phyloP scores from a whole-genome alignment of 1,140 invertebrate species.

The Aplysia californica region DNA sequence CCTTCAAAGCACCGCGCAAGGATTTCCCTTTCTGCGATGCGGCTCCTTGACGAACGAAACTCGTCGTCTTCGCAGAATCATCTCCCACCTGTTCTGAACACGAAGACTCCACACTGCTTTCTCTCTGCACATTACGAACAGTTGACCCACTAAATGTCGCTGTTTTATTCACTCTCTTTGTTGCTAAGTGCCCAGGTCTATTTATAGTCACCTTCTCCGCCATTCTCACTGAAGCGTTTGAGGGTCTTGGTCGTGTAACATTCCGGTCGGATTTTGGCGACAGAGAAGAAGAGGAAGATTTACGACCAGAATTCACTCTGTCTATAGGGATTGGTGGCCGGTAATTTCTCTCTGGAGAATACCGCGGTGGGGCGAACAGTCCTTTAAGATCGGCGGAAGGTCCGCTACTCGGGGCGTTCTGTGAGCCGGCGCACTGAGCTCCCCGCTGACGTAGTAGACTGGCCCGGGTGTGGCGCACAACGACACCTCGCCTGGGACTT shows the following conservation, averaged over 20 bases:
- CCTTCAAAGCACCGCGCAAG: neutral
- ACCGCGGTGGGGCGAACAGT: neutral
- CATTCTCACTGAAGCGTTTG: neutral
- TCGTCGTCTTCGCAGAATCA: neutral
- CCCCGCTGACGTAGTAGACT: neutral
- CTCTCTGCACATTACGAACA: neutral
- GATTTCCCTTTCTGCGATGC: neutral
- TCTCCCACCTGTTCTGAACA: neutral
- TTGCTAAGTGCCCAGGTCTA: neutral
- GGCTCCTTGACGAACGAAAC: neutral
- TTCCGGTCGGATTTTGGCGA: neutral
- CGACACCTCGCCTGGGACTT: neutral
- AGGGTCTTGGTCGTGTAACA: neutral
- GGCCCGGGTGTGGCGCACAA: neutral
- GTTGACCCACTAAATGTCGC: neutral
- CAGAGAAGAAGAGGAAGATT: neutral
- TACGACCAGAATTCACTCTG: no score
- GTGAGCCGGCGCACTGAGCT: no score
- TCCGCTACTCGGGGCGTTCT: no score
- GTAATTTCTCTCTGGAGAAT: neutral
- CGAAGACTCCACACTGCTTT: neutral
- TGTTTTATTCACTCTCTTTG: neutral
- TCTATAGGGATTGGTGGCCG: no score
- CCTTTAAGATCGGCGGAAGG: neutral
- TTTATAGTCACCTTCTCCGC: neutral